Base-by-base conservation (phyloP, 2,797 vertebrate species). In the Coregonus ussuriensis region DNA sequence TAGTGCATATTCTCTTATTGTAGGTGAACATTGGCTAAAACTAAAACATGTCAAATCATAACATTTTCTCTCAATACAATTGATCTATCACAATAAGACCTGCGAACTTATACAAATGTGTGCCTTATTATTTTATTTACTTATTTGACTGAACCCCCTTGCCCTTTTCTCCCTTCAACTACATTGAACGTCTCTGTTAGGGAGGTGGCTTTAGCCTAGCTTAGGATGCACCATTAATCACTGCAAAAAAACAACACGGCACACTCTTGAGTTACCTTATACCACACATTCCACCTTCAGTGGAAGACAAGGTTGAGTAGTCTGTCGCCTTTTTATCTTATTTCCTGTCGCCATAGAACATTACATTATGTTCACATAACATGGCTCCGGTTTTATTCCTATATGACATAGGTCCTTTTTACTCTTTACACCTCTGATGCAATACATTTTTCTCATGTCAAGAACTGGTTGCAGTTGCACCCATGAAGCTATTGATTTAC, bases 401-500 rank as follows among this genome's bases (percentile, higher is more conserved):
- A 5, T 7, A 21, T 7, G 56, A 62, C 56, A 21, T 13, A 25
- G 18, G 59, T 21, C 29, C 21, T 53, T 53, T 53, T 31, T 33
- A 68, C 66, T 33, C 15, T n/a, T 52, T 53, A 63, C 21, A 71
- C 47, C 63, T 25, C 81, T 77, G 69, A 85, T 82, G 75, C 77
- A 66, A 4, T 74, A 31, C 9, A 15, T 81, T 86, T 77, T 77
- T 25, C 16, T 86, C 82, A 80, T 81, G 88, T 93, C 87, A 88
- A 86, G 85, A 87, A 82, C 84, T 87, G 89, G 91, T 93, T 91
- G 88, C 88, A 88, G 91, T 93, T 91, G 88, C 88, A 87, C 74
- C 85, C 89, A 87, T 90, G 92, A 91, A 89, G 82, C 78, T 91
- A 93, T 93, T 74, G 92, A 93, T 93, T 66, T 92, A 84, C 89